A percentile compares a stretch with the other conserved stretches of the same genome.
These are phyloP conservation scores for Tachysurus vachellii DNA, from an alignment of 2,113 vertebrate genomes.

Conservation along the genomic window DNA sequence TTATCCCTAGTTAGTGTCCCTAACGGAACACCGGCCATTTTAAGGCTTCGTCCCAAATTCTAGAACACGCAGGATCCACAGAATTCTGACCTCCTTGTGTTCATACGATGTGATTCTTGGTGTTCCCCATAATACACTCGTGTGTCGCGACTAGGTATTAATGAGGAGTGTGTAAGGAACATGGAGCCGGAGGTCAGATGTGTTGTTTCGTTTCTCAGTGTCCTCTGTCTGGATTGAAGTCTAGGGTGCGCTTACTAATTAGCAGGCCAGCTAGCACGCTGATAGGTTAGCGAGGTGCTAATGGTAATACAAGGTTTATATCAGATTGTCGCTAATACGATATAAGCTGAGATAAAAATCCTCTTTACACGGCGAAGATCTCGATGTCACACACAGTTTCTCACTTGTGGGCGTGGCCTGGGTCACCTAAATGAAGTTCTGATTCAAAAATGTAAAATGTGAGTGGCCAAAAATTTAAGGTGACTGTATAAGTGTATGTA, in stretches of 20 bases:
- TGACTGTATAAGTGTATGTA: background rate
- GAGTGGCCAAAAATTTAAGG: background rate
- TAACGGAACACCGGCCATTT: constrained; percentile 16
- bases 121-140: constrained; percentile 1
- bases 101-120: background rate
- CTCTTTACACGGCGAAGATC: too few species aligned
- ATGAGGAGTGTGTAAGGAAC: too few species aligned
- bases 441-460: background rate
- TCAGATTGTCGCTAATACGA: background rate
- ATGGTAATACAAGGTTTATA: background rate
- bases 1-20: constrained; percentile 13
- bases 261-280: background rate
- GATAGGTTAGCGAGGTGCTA: background rate
- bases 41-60: constrained; percentile 30
- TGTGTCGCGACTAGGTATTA: background rate
- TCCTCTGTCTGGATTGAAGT: background rate
- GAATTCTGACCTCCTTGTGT: background rate
- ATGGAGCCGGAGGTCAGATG: constrained; percentile 5
- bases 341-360: background rate
- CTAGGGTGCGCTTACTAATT: background rate
- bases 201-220: background rate
- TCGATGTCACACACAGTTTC: background rate
- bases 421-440: background rate
- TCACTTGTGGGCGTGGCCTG: background rate
- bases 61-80: background rate